Conservation (phyloP, 2,113 vertebrate genomes). For the Atherinomorus stipes region DNA sequence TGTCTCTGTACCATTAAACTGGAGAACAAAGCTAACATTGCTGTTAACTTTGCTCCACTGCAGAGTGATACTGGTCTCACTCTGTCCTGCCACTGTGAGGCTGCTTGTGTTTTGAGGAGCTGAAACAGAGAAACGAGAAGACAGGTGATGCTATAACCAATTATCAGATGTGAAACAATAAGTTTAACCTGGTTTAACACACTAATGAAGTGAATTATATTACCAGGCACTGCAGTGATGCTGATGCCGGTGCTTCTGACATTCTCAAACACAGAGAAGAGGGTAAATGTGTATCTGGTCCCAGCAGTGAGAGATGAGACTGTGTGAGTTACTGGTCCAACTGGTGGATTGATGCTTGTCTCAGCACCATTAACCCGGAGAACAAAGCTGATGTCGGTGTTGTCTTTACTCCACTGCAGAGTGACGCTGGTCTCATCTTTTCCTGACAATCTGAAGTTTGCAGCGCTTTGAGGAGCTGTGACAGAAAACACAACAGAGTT, state of each 20-base stretch:
- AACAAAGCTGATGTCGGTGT: not conserved
- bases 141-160: too few species aligned
- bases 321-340: slow-evolving; percentile 26
- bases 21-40: too few species aligned
- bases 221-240: not conserved
- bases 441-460: too few species aligned
- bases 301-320: slow-evolving; percentile 15
- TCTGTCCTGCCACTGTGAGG: not conserved
- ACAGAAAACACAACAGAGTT: not conserved
- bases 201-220: too few species aligned
- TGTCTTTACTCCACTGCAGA: not conserved
- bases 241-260: not conserved
- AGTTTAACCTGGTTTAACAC: too few species aligned
- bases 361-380: not conserved
- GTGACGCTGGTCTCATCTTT: slow-evolving; percentile 1
- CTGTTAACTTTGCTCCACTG: slow-evolving; percentile 1
- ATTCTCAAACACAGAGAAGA: not conserved
- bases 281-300: not conserved
- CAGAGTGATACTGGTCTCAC: not conserved
- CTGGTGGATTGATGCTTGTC: not conserved
- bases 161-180: too few species aligned
- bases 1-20: too few species aligned
- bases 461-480: too few species aligned
- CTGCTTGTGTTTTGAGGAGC: not conserved
- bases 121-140: not conserved